Conservation (phyloP, 2,113 vertebrate species). For the Tetrax tetrax region DNA sequence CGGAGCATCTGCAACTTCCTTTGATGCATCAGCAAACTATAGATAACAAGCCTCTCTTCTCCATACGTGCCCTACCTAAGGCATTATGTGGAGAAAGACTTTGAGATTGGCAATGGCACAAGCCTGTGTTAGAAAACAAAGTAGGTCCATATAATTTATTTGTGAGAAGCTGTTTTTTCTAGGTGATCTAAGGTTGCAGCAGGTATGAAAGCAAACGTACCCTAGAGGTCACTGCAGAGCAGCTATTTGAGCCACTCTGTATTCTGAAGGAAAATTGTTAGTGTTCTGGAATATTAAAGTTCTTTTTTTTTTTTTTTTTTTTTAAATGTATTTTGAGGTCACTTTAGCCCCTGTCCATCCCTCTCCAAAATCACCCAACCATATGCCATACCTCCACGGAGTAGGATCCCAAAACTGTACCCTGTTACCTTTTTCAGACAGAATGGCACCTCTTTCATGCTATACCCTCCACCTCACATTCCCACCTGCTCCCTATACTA, state of each 20-base stretch:
- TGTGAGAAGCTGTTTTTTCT: background rate
- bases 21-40: constrained; percentile 40
- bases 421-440: background rate
- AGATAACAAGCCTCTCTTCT: background rate
- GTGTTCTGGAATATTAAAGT: background rate
- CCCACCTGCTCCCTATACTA: background rate
- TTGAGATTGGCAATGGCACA: background rate
- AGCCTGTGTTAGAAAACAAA: background rate
- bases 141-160: background rate
- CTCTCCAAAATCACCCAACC: background rate
- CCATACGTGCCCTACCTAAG: background rate
- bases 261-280: background rate
- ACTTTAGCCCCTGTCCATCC: background rate
- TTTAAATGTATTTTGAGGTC: background rate
- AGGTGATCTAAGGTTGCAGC: background rate
- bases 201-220: background rate
- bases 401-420: background rate
- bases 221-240: constrained; percentile 31
- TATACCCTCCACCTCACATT: background rate
- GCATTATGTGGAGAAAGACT: background rate
- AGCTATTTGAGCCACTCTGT: background rate
- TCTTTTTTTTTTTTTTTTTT: background rate
- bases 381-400: background rate
- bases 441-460: background rate
- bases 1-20: constrained; percentile 45